Conservation (phyloP, 2,888 invertebrate species). For the Drosophila robusta region DNA sequence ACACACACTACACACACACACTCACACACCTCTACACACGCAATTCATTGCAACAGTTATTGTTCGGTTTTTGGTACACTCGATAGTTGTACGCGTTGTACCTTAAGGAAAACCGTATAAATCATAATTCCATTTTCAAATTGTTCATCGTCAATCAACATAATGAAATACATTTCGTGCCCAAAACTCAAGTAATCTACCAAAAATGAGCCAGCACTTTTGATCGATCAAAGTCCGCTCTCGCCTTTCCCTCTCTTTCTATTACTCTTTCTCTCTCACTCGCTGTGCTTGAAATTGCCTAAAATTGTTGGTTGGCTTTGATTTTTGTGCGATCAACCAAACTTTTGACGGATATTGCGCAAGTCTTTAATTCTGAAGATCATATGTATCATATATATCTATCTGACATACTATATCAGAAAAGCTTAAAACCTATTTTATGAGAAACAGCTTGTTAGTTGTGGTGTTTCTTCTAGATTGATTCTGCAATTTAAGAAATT, state of each 20-base stretch:
- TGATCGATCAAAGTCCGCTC: conserved; percentile 42
- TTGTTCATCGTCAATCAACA: conserved; percentile 77
- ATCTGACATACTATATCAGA: too few species aligned
- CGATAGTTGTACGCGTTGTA: conserved; percentile 16
- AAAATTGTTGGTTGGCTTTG: background rate
- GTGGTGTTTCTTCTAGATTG: too few species aligned
- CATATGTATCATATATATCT: too few species aligned
- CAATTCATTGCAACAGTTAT: conserved; percentile 53
- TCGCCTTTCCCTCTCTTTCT: background rate
- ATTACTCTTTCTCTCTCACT: background rate
- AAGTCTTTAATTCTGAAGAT: too few species aligned
- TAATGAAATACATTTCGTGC: conserved; percentile 64
- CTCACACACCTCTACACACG: conserved; percentile 14
- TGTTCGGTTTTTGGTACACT: conserved; percentile 24
- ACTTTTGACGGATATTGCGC: background rate
- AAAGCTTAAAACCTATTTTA: too few species aligned
- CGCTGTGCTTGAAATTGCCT: background rate
- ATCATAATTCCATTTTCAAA: conserved; percentile 74
- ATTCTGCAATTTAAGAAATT: too few species aligned
- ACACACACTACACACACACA: conserved; percentile 29
- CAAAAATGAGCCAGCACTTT: conserved; percentile 70
- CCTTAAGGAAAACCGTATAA: conserved; percentile 64
- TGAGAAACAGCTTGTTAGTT: too few species aligned
- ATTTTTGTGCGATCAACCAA: conserved; percentile 11
- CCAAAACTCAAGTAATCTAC: conserved; percentile 55